phyloP scores from a whole-genome alignment of 2,888 invertebrate genomes.

The Lithodes maja region DNA sequence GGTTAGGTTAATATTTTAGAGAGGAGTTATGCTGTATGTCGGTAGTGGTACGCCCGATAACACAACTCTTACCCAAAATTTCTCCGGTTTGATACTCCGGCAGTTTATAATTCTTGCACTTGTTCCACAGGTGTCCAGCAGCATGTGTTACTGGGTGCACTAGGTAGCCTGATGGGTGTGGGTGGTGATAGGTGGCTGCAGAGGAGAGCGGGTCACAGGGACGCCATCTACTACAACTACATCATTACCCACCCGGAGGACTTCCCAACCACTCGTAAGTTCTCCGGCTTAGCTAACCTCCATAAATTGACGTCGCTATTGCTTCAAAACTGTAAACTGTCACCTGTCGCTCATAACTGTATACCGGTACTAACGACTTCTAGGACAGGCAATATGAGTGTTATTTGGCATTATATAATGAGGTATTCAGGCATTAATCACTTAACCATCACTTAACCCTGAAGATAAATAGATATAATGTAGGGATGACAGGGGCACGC shows the following conservation, averaged over 20 bases:
- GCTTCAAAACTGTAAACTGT: neutral
- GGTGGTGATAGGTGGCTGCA: conserved; percentile 10
- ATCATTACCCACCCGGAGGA: conserved; percentile 55
- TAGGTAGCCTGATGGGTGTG: conserved; percentile 35
- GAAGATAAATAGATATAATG: too few relatives aligned
- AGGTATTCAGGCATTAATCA: too few relatives aligned
- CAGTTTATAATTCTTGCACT: neutral
- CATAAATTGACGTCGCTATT: neutral
- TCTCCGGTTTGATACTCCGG: too few relatives aligned
- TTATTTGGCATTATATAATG: too few relatives aligned
- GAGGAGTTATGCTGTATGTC: too few relatives aligned
- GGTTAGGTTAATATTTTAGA: too few relatives aligned
- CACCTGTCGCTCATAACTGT: neutral
- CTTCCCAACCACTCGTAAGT: conserved; percentile 54
- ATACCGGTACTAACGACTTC: too few relatives aligned
- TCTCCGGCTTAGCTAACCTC: too few relatives aligned
- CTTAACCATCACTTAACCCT: too few relatives aligned
- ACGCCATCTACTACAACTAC: conserved; percentile 41
- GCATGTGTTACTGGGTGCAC: conserved; percentile 19
- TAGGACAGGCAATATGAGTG: too few relatives aligned
- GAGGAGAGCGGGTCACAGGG: conserved; percentile 31
- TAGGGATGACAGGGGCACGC: conserved; percentile 35
- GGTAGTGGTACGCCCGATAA: too few relatives aligned
- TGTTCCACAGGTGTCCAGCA: conserved; percentile 42
- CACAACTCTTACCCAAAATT: too few relatives aligned